phyloP scores from a whole-genome alignment of 2,888 invertebrate species.

The Patella caerulea region DNA sequence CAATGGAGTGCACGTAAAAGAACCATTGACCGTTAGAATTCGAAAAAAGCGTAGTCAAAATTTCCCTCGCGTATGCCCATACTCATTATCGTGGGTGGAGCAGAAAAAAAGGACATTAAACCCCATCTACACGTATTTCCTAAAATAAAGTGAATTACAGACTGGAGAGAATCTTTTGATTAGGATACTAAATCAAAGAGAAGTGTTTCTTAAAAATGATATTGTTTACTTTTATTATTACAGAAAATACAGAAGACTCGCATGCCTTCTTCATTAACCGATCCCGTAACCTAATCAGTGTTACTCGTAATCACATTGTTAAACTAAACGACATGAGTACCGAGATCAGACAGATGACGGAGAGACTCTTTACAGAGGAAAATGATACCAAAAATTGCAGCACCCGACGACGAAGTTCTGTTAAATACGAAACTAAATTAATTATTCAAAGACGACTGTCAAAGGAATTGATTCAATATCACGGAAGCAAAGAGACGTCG shows the following conservation, averaged over 20 bases:
- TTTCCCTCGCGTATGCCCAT: too few species aligned
- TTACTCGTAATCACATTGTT: neutral
- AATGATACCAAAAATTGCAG: neutral
- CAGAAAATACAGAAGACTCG: neutral
- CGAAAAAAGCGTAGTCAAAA: too few species aligned
- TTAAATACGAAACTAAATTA: neutral
- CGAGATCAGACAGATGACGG: neutral
- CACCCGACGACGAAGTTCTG: constrained; percentile 3
- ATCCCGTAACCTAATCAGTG: neutral
- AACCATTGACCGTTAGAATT: too few species aligned
- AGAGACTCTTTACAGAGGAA: constrained; percentile 2
- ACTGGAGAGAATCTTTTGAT: too few species aligned
- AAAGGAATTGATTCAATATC: neutral
- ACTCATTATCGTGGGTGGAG: too few species aligned
- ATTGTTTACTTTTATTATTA: neutral
- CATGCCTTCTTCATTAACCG: neutral
- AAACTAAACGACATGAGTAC: constrained; percentile 10
- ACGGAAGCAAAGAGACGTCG: neutral
- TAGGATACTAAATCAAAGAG: too few species aligned
- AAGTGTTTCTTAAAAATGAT: too few species aligned
- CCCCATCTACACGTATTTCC: too few species aligned
- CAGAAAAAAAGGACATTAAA: too few species aligned
- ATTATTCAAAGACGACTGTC: neutral
- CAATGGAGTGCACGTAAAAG: too few species aligned
- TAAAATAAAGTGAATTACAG: too few species aligned